These are phyloP conservation scores for Hemiscyllium ocellatum DNA, from an alignment of 2,113 vertebrate genomes.

Conservation along the genomic window DNA sequence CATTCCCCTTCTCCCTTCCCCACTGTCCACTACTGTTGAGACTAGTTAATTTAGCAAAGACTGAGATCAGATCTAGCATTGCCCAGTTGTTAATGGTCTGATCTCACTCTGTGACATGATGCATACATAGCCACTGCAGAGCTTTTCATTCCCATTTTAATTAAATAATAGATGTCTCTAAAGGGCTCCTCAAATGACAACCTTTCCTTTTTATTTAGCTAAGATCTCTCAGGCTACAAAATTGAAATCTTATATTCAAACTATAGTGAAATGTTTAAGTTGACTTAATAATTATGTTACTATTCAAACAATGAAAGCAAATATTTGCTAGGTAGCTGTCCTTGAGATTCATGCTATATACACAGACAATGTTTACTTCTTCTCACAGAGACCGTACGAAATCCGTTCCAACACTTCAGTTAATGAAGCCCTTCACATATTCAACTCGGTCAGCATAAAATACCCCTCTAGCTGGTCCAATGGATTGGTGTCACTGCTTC, in stretches of 20 bases:
- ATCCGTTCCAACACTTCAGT: slow-evolving; percentile 73
- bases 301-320: background rate
- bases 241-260: background rate
- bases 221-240: background rate
- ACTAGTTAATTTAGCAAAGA: background rate
- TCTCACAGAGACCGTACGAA: slow-evolving; percentile 79
- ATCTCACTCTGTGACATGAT: background rate
- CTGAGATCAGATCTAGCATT: background rate
- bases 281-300: background rate
- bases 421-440: slow-evolving; percentile 73
- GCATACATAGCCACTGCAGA: background rate
- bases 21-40: background rate
- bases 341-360: background rate
- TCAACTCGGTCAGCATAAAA: slow-evolving; percentile 68
- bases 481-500: slow-evolving; percentile 76
- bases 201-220: background rate
- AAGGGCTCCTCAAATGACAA: background rate
- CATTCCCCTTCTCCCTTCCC: background rate
- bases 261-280: background rate
- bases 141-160: background rate
- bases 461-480: slow-evolving; percentile 79
- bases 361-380: slow-evolving; percentile 1
- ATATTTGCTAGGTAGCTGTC: background rate
- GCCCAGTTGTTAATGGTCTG: background rate
- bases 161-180: background rate